Base-by-base conservation (phyloP, 2,113 vertebrate species). In the Myxocyprinus asiaticus region DNA sequence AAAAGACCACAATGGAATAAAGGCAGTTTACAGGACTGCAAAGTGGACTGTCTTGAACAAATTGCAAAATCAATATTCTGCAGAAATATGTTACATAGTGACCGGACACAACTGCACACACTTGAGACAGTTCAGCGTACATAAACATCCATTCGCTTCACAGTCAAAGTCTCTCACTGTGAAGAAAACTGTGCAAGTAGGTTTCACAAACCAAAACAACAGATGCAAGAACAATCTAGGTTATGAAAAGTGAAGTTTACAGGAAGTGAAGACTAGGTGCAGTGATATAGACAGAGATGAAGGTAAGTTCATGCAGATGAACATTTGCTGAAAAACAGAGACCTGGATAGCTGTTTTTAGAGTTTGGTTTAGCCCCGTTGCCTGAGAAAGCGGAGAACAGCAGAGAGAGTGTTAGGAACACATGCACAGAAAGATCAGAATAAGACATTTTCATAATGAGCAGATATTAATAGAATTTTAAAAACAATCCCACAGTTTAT, bases 331-430 rank as follows among this genome's bases (percentile, higher is more conserved):
- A 42, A 42, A 82, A 73, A 68, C 68, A 90, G 89, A 92, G 88
- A 94, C 92, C 92, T 93, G 91, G 83, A 72, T 85, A 91, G 90
- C 83, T 88, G 91, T 86, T 90, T 86, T 89, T 85, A 80, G 81
- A 75, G 81, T 84, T 91, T 88, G 90, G 89, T 81, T 90, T 92
- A 48, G 88, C 81, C 68, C 85, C 88, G 79, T 85, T 89, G 85
- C 90, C 93, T 93, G 85, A 85, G 87, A 33, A 33, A 83, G 72
- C 15, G 50, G 83, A 84, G 42, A 83, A 67, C 71, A 67, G 67
- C 51, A 72, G 43, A 82, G 58, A 59, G 15, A 15, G 47, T 17
- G 74, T 80, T 74, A 81, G 14, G 22, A 47, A 58, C 55, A 73
- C 10, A 47, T 4, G 15, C 43, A 48, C 12, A 6, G 47, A 51